A percentile compares a stretch with the other conserved stretches of the same genome.
Evolutionary conservation across 2,113 vertebrate species (phyloP).

Genomic region (Pelusios castaneus): DNA sequence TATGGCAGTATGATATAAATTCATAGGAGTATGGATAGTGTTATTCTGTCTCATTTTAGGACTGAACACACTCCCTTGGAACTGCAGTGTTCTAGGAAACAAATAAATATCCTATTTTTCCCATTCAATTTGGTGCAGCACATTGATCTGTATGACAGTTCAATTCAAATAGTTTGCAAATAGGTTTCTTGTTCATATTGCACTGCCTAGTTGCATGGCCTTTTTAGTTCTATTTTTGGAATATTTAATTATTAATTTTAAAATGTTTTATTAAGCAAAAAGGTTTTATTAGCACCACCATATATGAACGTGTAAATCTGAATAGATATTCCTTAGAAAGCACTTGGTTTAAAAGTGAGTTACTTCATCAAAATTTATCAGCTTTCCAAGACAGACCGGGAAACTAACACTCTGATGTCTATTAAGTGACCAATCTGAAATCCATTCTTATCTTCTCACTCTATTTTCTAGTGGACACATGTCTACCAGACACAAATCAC

Average conservation of each 20-base stretch:
- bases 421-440: neutral
- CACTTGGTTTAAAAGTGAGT: neutral
- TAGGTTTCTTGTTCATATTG: neutral
- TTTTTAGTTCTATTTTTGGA: neutral
- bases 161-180: neutral
- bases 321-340: neutral
- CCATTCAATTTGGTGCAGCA: neutral
- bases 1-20: slow-evolving; percentile 61
- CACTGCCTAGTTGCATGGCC: neutral
- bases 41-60: slow-evolving; percentile 42
- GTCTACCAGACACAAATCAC: neutral
- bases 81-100: neutral
- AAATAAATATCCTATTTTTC: neutral
- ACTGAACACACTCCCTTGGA: neutral
- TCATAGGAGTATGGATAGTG: slow-evolving; percentile 38
- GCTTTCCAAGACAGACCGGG: neutral
- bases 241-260: neutral
- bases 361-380: slow-evolving; percentile 9
- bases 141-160: slow-evolving; percentile 21
- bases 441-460: slow-evolving; percentile 25
- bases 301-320: neutral
- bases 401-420: rapidly evolving
- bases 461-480: neutral
- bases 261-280: neutral
- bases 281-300: neutral